Base-by-base conservation (phyloP, 2,888 invertebrate genomes). In the Phrixothrix hirtus region DNA sequence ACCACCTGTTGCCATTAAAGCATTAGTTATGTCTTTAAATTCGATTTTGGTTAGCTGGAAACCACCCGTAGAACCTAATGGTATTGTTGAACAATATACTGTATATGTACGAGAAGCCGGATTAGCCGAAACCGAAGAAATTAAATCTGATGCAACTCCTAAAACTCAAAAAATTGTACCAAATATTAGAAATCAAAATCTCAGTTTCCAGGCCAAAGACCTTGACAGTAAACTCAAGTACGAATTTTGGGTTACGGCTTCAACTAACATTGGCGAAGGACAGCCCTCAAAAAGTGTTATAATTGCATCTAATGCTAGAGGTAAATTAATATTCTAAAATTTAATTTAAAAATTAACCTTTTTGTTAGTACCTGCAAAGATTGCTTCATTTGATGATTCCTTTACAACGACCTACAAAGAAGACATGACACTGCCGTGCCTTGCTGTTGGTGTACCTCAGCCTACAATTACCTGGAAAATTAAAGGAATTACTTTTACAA, bases 211-310 rank as follows among this genome's bases (percentile, higher is more conserved):
- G 68, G 90, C 94, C 9, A 87, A 87, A 15, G 89, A 89, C 61
- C 77, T 96, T 65, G 89, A 89, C 65, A 83, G 84, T 69, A 86
- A 88, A 60, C 85, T 88, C 57, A 87, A 90, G 49, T 95, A 94
- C 71, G 92, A 93, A 75, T 95, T 95, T 78, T 93, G 93, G 89
- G 94, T 95, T 0, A 93, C 94, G 2, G 95, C 95, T 29, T 92
- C 90, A 56, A 96, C 95, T 0, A 89, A 89, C 62, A 93, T 95
- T 69, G 95, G 95, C 1, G 95, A 95, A 80, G 95, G 96, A 30
- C 90, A 92, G 73, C 86, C 89, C 47, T 95, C 95, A 48, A 89
- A 90, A 68, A 89, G 89, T 57, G 92, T 93, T 37, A 85, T 87
- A 2, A 87, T 92, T 64, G 88, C 91, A 69, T 92, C 94, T 13